Conservation (phyloP, 1,140 invertebrate species). For the Caerostris extrusa region DNA sequence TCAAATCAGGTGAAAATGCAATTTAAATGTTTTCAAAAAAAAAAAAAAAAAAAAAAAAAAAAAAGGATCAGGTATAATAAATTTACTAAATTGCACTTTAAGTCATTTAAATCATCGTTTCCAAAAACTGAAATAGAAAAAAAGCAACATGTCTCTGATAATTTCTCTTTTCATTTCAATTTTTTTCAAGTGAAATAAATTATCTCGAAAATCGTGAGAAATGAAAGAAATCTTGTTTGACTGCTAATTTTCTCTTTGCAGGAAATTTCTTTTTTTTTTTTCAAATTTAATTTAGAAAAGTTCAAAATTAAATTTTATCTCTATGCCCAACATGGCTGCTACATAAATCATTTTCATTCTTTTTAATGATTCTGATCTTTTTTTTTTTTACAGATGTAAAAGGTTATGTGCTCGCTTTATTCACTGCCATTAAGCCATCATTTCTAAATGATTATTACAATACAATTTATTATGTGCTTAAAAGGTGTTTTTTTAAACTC, state of each 20-base stretch:
- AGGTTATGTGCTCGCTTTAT: neutral
- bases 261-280: neutral
- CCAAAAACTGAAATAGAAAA: neutral
- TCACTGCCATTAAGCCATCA: neutral
- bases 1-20: neutral
- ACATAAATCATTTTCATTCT: neutral
- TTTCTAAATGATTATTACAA: neutral
- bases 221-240: slow-evolving; percentile 21
- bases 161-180: slow-evolving; percentile 10
- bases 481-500: neutral
- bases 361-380: neutral
- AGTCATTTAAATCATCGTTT: neutral
- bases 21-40: neutral
- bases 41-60: neutral
- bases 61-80: neutral
- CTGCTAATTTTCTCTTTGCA: neutral
- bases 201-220: neutral
- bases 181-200: neutral
- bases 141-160: neutral
- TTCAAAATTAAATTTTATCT: slow-evolving; percentile 21
- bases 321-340: neutral
- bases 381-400: neutral
- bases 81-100: neutral
- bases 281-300: neutral
- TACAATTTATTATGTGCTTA: neutral